Conservation (phyloP, 2,888 invertebrate genomes). For the Andrena haemorrhoa region DNA sequence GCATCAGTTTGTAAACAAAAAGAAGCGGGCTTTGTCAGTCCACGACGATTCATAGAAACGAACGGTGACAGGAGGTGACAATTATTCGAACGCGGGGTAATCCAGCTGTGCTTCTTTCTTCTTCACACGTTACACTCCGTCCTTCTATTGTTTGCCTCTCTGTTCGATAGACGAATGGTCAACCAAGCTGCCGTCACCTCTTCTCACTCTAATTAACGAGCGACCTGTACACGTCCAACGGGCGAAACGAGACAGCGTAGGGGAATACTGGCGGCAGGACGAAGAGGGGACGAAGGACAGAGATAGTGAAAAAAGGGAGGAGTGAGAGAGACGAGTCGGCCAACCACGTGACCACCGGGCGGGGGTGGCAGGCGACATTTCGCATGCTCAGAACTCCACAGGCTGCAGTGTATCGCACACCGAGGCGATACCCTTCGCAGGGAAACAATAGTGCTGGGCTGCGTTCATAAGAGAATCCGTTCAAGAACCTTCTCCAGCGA, state of each 20-base stretch:
- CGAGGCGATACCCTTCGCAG: conserved; percentile 57
- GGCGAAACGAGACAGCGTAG: conserved; percentile 29
- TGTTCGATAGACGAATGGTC: conserved; percentile 34
- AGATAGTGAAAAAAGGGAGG: conserved; percentile 17
- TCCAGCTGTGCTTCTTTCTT: conserved; percentile 29
- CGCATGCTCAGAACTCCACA: conserved; percentile 84
- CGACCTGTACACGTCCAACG: conserved; percentile 58
- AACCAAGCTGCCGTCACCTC: conserved; percentile 39
- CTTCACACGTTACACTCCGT: background rate
- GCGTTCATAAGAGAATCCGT: conserved; percentile 45
- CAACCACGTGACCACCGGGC: conserved; percentile 82
- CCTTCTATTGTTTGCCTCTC: conserved; percentile 31
- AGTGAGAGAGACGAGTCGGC: conserved; percentile 39
- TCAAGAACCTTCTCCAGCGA: background rate
- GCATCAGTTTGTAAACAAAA: background rate
- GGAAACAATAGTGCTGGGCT: conserved; percentile 55
- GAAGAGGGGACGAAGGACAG: conserved; percentile 35
- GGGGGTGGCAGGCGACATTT: conserved; percentile 84
- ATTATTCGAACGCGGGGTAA: conserved; percentile 74
- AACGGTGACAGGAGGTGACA: conserved; percentile 76
- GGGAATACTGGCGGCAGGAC: conserved; percentile 12
- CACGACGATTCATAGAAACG: conserved; percentile 66
- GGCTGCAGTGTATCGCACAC: conserved; percentile 77
- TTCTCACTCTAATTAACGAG: conserved; percentile 73
- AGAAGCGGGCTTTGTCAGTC: conserved; percentile 46